phyloP scores from a whole-genome alignment of 1,140 invertebrate species.

The Littorina saxatilis region DNA sequence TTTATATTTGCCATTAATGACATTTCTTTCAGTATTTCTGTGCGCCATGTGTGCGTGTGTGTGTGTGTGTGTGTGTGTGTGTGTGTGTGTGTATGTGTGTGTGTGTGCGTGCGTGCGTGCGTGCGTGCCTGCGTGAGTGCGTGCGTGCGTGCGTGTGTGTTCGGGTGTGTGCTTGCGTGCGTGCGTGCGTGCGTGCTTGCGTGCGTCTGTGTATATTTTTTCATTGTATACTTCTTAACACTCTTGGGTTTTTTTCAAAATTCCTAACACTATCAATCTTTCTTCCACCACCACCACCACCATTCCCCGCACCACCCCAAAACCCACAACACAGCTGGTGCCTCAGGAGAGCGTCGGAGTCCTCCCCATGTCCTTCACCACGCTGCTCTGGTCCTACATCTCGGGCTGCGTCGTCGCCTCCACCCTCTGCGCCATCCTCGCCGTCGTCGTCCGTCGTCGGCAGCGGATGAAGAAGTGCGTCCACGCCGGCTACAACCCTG shows the following conservation, averaged over 20 bases:
- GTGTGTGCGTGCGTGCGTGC: neutral
- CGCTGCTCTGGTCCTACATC: slow-evolving; percentile 37
- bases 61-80: neutral
- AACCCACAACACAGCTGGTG: neutral
- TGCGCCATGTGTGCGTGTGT: neutral
- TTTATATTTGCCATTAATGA: too few species aligned
- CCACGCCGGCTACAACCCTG: slow-evolving; percentile 10
- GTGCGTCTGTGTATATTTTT: too few species aligned
- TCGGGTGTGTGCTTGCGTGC: too few species aligned
- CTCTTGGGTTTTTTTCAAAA: too few species aligned
- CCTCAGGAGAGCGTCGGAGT: neutral
- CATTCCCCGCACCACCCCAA: neutral
- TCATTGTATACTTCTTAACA: too few species aligned
- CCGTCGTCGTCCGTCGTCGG: slow-evolving; percentile 26
- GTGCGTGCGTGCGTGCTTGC: too few species aligned
- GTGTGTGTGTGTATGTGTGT: neutral
- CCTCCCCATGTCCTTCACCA: slow-evolving; percentile 21
- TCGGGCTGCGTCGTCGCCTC: slow-evolving; percentile 34
- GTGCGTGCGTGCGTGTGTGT: too few species aligned
- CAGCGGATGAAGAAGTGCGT: slow-evolving; percentile 13
- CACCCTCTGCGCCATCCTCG: slow-evolving; percentile 28
- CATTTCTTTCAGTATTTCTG: too few species aligned
- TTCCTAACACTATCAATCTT: too few species aligned
- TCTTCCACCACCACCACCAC: too few species aligned
- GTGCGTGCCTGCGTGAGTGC: too few species aligned